These are phyloP conservation scores for Drosophila malerkotliana DNA, from an alignment of 1,140 invertebrate genomes.

Conservation along the genomic window DNA sequence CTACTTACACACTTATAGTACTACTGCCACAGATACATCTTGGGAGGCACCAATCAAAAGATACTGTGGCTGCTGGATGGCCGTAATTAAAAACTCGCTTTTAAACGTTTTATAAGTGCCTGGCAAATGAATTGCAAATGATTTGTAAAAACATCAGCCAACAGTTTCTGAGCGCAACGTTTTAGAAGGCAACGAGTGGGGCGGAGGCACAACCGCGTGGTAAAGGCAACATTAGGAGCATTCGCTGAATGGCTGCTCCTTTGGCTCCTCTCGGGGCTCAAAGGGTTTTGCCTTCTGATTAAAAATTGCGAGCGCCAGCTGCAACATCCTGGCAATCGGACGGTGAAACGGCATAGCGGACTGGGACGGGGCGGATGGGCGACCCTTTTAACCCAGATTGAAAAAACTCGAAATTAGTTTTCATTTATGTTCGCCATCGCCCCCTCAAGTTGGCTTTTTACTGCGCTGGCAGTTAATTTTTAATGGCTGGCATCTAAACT, in stretches of 20 bases:
- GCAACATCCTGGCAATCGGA: slow-evolving; percentile 20
- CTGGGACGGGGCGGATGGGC: slow-evolving; percentile 12
- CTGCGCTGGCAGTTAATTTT: slow-evolving; percentile 74
- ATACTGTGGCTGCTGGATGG: slow-evolving; percentile 33
- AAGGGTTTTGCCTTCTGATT: slow-evolving; percentile 70
- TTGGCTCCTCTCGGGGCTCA: slow-evolving; percentile 48
- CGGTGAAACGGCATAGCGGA: slow-evolving; percentile 7
- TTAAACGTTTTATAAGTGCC: slow-evolving; percentile 73
- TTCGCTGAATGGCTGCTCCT: slow-evolving; percentile 44
- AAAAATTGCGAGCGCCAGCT: slow-evolving; percentile 62
- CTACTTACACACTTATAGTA: neutral
- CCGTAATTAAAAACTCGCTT: slow-evolving; percentile 71
- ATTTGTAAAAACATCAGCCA: slow-evolving; percentile 69
- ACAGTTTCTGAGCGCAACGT: slow-evolving; percentile 42
- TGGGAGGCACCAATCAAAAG: neutral
- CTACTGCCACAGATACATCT: slow-evolving; percentile 8
- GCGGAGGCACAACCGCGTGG: neutral
- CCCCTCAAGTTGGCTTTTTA: slow-evolving; percentile 42
- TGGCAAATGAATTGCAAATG: slow-evolving; percentile 72
- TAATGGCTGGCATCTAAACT: slow-evolving; percentile 72
- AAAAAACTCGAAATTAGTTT: slow-evolving; percentile 81
- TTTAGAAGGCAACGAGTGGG: neutral
- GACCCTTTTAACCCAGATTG: slow-evolving; percentile 80
- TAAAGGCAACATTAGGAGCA: slow-evolving; percentile 1
- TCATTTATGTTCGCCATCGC: slow-evolving; percentile 66